Conservation (phyloP, 2,888 invertebrate species). For the Arge pagana region DNA sequence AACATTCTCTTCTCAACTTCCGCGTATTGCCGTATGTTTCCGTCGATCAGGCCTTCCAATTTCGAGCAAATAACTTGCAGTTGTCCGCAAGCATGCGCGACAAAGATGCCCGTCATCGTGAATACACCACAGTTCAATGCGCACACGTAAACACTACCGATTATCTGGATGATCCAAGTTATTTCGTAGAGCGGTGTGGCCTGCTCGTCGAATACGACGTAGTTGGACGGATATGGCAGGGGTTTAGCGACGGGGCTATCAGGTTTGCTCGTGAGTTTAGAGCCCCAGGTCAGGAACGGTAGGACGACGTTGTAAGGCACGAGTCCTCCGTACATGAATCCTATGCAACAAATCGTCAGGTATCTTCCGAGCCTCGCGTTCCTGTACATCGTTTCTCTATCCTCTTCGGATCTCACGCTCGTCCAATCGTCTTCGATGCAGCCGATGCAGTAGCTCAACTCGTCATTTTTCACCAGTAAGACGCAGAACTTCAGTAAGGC, state of each 20-base stretch:
- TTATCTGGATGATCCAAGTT: too few species aligned
- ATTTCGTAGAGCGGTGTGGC: too few species aligned
- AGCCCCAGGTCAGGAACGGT: conserved; percentile 31
- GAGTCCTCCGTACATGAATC: conserved; percentile 45
- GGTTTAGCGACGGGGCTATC: conserved; percentile 34
- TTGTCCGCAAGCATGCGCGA: too few species aligned
- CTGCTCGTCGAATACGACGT: conserved; percentile 35
- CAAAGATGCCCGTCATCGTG: too few species aligned
- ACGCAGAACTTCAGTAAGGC: conserved; percentile 25
- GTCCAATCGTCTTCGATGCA: conserved; percentile 33
- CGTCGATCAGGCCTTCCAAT: conserved; percentile 25
- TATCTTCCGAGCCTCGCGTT: conserved; percentile 37
- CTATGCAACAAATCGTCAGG: conserved; percentile 33
- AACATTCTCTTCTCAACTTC: conserved; percentile 10
- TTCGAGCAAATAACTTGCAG: conserved; percentile 29
- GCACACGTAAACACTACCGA: too few species aligned
- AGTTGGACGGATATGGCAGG: conserved; percentile 37
- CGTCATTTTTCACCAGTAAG: conserved; percentile 33
- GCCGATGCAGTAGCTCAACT: conserved; percentile 44
- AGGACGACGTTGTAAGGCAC: conserved; percentile 43
- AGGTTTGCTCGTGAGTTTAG: conserved; percentile 24
- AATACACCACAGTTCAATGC: too few species aligned
- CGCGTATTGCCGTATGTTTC: background rate
- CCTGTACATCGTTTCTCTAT: conserved; percentile 35
- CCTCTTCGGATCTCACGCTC: background rate